Base-by-base conservation (phyloP, 53 echinoderm and acorn worm genomes). In the Zoroaster sp. region DNA sequence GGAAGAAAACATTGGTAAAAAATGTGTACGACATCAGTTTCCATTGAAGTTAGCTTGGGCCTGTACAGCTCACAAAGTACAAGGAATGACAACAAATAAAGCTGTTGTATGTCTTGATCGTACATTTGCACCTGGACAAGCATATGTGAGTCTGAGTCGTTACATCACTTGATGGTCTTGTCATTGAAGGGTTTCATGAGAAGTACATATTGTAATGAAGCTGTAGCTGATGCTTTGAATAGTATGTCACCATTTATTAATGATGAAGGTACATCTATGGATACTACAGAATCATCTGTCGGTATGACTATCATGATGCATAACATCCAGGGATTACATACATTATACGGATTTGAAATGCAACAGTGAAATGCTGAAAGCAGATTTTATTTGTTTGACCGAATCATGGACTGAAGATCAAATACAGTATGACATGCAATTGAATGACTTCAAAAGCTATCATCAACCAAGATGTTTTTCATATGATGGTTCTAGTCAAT, bases 301-400 rank as follows among this genome's bases (percentile, higher is more conserved):
- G 18, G 34, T 11, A 39, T 35, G 20, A 42, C 66, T 3, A 51
- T 89, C 43, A 51, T 80, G 40, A 42, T 67, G 47, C 89, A 80
- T 80, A 89, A 89, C 49, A 83, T 83, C 49, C 90, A 90, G 70
- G 82, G 83, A 53, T 69, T 90, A 44, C 44, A 72, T 15, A 90
- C 90, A 90, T 74, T 63, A 73, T 42, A 73, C 37, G 38, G 90
- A 90, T 35, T 23, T 90, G 10, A 59, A 67, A 45, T 33, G 30
- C 10, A 83, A 90, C 47, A 73, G 14, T 23, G 71, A 65, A 7
- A 33, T 90, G 34, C 25, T 73, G 17, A 12, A 67, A 12, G 41
- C 83, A 42, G 73, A 83, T 74, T 71, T 90, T n/a, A 90, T 90
- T 54, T 83, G 75, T 69, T 40, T 90, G 40, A 73, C 90, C 18